Conservation (phyloP, 2,113 vertebrate genomes). For the Ceyx melanurus region DNA sequence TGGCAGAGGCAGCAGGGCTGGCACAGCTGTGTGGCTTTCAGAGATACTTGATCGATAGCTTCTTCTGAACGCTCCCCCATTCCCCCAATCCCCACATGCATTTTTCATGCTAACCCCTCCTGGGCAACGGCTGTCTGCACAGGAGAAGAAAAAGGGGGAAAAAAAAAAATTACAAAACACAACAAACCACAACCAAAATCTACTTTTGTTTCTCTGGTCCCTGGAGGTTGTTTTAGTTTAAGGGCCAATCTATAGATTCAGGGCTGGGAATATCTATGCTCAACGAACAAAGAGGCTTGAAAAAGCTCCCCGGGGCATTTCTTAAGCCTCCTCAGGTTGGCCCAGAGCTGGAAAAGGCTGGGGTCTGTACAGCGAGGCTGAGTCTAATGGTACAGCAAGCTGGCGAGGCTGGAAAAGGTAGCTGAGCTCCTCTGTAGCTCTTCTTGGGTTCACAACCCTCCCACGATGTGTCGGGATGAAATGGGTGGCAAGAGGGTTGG, state of each 20-base stretch:
- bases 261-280: slow-evolving; percentile 65
- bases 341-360: slow-evolving; percentile 9
- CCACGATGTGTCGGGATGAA: background rate
- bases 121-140: slow-evolving; percentile 57
- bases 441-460: background rate
- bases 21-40: slow-evolving; percentile 82
- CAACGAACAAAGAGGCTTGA: slow-evolving; percentile 49
- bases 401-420: background rate
- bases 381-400: background rate
- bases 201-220: slow-evolving; percentile 56
- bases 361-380: background rate
- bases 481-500: rapidly evolving
- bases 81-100: slow-evolving; percentile 67
- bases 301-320: slow-evolving; percentile 17
- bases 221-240: slow-evolving; percentile 56
- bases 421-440: background rate
- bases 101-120: slow-evolving; percentile 75
- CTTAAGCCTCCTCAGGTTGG: slow-evolving; percentile 11
- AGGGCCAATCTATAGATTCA: slow-evolving; percentile 70
- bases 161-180: background rate
- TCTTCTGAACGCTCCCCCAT: slow-evolving; percentile 49
- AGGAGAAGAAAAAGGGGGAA: slow-evolving; percentile 16
- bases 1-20: background rate
- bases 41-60: slow-evolving; percentile 79
- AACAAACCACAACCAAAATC: slow-evolving; percentile 44